These are phyloP conservation scores for Psilanteris sp. DNA, from an alignment of 1,140 invertebrate genomes.

Conservation along the genomic window DNA sequence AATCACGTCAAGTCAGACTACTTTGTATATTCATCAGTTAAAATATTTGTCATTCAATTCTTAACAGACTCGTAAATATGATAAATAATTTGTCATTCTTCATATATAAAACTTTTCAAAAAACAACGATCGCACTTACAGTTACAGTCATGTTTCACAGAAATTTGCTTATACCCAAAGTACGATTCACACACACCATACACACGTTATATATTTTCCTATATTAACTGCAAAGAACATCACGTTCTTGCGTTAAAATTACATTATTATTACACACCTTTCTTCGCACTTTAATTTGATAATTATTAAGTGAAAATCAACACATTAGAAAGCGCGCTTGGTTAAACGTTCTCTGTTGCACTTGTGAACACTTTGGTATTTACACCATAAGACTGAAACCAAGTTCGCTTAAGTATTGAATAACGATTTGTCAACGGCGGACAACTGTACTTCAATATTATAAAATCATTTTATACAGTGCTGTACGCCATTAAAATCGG, in stretches of 20 bases:
- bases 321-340: slow-evolving; percentile 6
- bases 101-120: slow-evolving; percentile 54
- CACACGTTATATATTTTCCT: slow-evolving; percentile 28
- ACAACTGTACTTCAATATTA: slow-evolving; percentile 30
- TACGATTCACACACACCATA: slow-evolving; percentile 26
- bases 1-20: slow-evolving; percentile 28
- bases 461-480: slow-evolving; percentile 59
- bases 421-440: slow-evolving; percentile 7
- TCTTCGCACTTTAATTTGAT: background rate
- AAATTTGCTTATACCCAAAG: slow-evolving; percentile 24
- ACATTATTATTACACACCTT: slow-evolving; percentile 8
- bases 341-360: slow-evolving; percentile 10
- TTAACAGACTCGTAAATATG: slow-evolving; percentile 55
- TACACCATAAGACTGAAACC: slow-evolving; percentile 39
- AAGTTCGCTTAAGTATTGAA: slow-evolving; percentile 14
- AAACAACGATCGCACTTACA: slow-evolving; percentile 56
- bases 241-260: slow-evolving; percentile 9
- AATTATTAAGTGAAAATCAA: slow-evolving; percentile 7
- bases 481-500: background rate
- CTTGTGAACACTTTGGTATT: slow-evolving; percentile 56
- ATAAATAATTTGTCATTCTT: slow-evolving; percentile 49
- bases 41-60: slow-evolving; percentile 54
- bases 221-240: slow-evolving; percentile 5
- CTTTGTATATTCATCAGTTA: slow-evolving; percentile 49
- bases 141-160: slow-evolving; percentile 53